Evolutionary conservation across 2,113 vertebrate genomes (phyloP).

Genomic region (Trematocara zebra): DNA sequence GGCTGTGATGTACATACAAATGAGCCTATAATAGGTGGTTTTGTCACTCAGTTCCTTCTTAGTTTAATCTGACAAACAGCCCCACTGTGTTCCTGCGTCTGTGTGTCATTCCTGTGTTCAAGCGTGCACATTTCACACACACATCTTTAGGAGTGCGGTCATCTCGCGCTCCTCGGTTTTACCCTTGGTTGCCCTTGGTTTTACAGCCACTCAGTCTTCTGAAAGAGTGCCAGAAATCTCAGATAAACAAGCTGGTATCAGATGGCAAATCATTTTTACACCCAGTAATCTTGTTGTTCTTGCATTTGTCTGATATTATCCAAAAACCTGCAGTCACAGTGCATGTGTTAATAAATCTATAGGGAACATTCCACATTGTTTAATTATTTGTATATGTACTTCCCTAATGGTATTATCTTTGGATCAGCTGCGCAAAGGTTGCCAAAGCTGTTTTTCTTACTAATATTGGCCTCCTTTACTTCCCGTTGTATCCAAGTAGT

Average conservation of each 20-base stretch:
- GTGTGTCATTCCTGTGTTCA: background rate
- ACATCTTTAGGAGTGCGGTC: background rate
- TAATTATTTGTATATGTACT: background rate
- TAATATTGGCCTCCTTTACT: background rate
- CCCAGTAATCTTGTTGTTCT: background rate
- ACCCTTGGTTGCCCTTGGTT: constrained; percentile 2
- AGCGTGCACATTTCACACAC: background rate
- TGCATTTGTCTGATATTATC: background rate
- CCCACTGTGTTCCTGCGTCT: background rate
- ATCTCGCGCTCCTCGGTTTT: background rate
- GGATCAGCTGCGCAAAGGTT: background rate
- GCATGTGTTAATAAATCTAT: background rate
- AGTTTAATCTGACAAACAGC: constrained; percentile 57
- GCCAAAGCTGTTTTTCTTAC: background rate
- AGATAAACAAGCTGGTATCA: background rate
- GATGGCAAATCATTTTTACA: background rate
- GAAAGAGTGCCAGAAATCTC: background rate
- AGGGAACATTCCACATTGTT: background rate
- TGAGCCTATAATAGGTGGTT: constrained; percentile 61
- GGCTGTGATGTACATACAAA: constrained; percentile 70
- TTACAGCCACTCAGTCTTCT: background rate
- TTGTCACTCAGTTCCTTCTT: constrained; percentile 49
- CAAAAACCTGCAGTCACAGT: background rate
- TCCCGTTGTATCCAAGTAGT: background rate
- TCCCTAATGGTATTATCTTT: background rate